Conservation (phyloP, 2,797 vertebrate genomes). For the Xiphophorus birchmanni region DNA sequence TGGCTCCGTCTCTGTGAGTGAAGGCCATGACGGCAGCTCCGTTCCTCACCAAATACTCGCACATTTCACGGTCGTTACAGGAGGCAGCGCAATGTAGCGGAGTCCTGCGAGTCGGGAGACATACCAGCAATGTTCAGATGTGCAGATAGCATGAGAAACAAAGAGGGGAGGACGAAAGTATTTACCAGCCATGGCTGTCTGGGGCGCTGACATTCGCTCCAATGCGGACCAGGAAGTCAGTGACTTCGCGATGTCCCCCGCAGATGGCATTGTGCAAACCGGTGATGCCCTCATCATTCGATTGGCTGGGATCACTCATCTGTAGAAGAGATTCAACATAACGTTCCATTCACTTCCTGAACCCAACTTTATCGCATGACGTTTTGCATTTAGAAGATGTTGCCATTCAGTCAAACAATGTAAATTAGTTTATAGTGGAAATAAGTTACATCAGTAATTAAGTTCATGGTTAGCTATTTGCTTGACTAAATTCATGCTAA, state of each 20-base stretch:
- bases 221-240: slow-evolving; percentile 87
- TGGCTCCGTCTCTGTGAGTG: slow-evolving; percentile 87
- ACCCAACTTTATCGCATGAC: background rate
- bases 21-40: slow-evolving; percentile 90
- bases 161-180: background rate
- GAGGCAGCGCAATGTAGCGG: slow-evolving; percentile 92
- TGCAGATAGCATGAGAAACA: background rate
- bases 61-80: slow-evolving; percentile 89
- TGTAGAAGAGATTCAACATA: slow-evolving; percentile 41
- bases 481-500: no score
- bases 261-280: slow-evolving; percentile 94
- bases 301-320: slow-evolving; percentile 90
- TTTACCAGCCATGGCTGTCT: slow-evolving; percentile 92
- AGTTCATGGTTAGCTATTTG: no score
- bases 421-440: no score
- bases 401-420: background rate
- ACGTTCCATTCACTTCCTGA: background rate
- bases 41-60: slow-evolving; percentile 87
- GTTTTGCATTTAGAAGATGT: background rate
- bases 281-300: slow-evolving; percentile 94
- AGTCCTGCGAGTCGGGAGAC: slow-evolving; percentile 78
- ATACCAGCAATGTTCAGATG: background rate
- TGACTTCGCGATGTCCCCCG: slow-evolving; percentile 87
- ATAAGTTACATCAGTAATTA: no score
- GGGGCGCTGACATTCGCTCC: slow-evolving; percentile 90